These are phyloP conservation scores for Oikopleura dioica DNA, from an alignment of 23 tunicate species.

Conservation along the genomic window DNA sequence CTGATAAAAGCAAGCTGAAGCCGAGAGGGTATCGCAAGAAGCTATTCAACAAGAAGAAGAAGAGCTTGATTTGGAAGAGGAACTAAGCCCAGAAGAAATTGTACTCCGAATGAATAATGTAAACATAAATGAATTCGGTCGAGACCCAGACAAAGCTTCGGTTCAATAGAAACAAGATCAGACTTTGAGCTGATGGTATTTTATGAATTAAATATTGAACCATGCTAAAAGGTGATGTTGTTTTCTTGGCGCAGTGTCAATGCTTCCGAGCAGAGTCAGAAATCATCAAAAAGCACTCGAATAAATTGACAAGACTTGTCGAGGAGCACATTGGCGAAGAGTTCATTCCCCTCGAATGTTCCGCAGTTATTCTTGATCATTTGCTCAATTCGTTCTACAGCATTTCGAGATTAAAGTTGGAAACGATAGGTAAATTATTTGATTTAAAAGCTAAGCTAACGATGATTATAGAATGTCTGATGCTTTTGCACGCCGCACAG, in stretches of 20 bases:
- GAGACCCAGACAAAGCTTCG: background rate
- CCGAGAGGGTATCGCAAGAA: no score
- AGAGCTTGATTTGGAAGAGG: background rate
- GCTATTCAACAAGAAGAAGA: no score
- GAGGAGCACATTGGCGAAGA: slow-evolving; percentile 1
- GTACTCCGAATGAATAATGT: background rate
- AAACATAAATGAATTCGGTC: slow-evolving; percentile 1
- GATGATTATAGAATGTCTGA: slow-evolving; percentile 7
- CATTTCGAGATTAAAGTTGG: background rate
- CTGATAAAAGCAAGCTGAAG: no score
- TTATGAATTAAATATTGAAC: no score
- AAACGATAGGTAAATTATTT: no score
- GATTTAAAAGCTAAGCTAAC: no score
- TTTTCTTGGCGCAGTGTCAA: background rate
- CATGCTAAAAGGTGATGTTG: slow-evolving; percentile 12
- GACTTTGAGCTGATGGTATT: no score
- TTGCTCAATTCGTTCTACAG: background rate
- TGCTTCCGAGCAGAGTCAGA: slow-evolving; percentile 9
- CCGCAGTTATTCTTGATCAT: background rate
- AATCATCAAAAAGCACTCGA: background rate
- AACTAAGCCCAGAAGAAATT: background rate
- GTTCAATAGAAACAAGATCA: no score
- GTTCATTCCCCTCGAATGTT: background rate
- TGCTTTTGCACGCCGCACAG: background rate
- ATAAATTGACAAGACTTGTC: background rate